A percentile compares a stretch with the other conserved stretches of the same genome.
Evolutionary conservation across 2,797 vertebrate species (phyloP).

Genomic region (Gastrophryne carolinensis): DNA sequence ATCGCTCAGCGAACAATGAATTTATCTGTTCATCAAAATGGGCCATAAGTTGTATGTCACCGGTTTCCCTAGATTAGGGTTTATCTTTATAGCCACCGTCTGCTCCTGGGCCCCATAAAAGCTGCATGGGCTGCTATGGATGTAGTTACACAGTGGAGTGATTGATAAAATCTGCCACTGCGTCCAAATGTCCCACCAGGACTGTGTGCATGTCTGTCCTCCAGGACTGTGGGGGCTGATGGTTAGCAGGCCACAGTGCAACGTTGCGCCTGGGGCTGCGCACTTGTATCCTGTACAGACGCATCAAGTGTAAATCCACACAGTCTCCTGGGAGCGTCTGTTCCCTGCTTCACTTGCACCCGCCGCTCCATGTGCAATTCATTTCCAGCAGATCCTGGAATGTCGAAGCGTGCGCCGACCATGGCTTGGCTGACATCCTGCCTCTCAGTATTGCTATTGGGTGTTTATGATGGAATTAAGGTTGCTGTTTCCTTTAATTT

Average conservation of each 20-base stretch:
- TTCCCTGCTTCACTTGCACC: neutral
- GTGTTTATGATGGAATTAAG: conserved; percentile 44
- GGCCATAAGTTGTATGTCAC: too few relatives aligned
- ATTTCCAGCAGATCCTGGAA: conserved; percentile 26
- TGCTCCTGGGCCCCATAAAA: too few relatives aligned
- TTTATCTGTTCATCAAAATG: too few relatives aligned
- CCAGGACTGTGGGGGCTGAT: too few relatives aligned
- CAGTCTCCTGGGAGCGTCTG: conserved; percentile 4
- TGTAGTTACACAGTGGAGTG: too few relatives aligned
- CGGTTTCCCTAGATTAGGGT: too few relatives aligned
- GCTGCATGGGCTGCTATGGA: too few relatives aligned
- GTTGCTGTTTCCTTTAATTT: conserved; percentile 46
- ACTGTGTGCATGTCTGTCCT: neutral
- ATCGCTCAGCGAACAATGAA: too few relatives aligned
- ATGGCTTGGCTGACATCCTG: conserved; percentile 27
- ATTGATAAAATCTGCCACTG: neutral
- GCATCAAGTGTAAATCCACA: conserved; percentile 19
- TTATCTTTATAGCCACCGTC: too few relatives aligned
- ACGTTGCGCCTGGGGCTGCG: conserved; percentile 4
- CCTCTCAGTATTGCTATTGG: conserved; percentile 22
- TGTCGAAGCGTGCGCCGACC: conserved; percentile 8
- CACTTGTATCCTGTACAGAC: neutral
- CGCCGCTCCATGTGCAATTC: conserved; percentile 4
- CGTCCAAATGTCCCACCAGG: neutral
- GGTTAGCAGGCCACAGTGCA: neutral